Percentiles rank a stretch among this genome's conserved stretches.
phyloP scores from a whole-genome alignment of 2,797 vertebrate genomes.

The Platyrinchus mystaceus region DNA sequence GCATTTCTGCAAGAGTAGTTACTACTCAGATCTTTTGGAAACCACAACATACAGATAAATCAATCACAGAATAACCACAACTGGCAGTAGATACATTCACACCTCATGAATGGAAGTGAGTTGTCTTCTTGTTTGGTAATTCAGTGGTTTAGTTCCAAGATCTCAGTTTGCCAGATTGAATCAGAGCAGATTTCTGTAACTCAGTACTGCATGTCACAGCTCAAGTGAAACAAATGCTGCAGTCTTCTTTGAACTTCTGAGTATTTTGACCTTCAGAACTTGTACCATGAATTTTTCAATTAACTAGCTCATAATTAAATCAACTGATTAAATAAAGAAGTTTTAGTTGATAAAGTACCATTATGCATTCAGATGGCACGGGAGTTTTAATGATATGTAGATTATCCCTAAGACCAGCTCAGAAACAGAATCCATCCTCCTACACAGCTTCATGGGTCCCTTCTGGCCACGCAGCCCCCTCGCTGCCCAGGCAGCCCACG shows the following conservation, averaged over 20 bases:
- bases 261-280: conserved; percentile 71
- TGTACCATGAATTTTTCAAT: conserved; percentile 71
- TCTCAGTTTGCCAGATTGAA: conserved; percentile 53
- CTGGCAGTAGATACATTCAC: neutral
- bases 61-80: conserved; percentile 17
- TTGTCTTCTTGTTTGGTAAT: conserved; percentile 49
- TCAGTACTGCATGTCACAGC: neutral
- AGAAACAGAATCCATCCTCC: neutral
- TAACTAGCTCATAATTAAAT: conserved; percentile 74
- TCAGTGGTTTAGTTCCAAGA: conserved; percentile 35
- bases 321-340: conserved; percentile 71
- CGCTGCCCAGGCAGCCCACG: neutral
- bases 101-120: conserved; percentile 40
- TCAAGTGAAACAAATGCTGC: conserved; percentile 20
- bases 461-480: neutral
- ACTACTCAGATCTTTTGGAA: neutral
- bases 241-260: conserved; percentile 52
- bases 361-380: conserved; percentile 60
- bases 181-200: conserved; percentile 27
- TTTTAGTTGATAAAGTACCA: conserved; percentile 68
- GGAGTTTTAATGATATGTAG: conserved; percentile 67
- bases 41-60: neutral
- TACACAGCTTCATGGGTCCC: neutral
- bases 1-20: conserved; percentile 12
- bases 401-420: conserved; percentile 48